A percentile compares a stretch with the other conserved stretches of the same genome.
These are phyloP conservation scores for Epinotia demarniana DNA, from an alignment of 2,888 invertebrate genomes.

Conservation along the genomic window DNA sequence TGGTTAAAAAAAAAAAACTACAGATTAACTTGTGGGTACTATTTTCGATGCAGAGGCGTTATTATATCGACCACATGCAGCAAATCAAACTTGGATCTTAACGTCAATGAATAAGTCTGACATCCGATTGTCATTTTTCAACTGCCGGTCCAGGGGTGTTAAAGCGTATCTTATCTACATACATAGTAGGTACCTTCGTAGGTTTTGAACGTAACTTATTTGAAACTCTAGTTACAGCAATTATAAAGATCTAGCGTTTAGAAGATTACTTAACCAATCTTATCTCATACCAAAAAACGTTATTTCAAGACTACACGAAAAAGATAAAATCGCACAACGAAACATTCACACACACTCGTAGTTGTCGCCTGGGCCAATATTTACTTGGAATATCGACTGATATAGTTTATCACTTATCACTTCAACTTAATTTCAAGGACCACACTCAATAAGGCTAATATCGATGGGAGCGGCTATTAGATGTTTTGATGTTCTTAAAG, in stretches of 20 bases:
- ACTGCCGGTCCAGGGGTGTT: too few species aligned
- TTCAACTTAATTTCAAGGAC: slow-evolving; percentile 66
- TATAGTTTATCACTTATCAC: slow-evolving; percentile 64
- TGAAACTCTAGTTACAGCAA: too few species aligned
- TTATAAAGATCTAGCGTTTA: neutral
- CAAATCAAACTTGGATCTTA: too few species aligned
- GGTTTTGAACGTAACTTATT: too few species aligned
- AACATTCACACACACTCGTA: slow-evolving; percentile 61
- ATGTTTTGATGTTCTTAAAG: slow-evolving; percentile 40
- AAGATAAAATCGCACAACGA: slow-evolving; percentile 58
- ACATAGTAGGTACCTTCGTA: too few species aligned
- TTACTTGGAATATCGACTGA: slow-evolving; percentile 53
- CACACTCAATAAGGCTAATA: slow-evolving; percentile 65
- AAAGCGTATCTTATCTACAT: too few species aligned
- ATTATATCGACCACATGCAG: too few species aligned
- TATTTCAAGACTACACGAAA: slow-evolving; percentile 26
- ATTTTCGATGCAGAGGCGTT: too few species aligned
- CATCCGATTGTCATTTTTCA: too few species aligned
- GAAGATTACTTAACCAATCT: slow-evolving; percentile 15
- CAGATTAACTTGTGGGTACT: too few species aligned
- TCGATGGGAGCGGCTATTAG: slow-evolving; percentile 62
- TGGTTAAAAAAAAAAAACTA: too few species aligned
- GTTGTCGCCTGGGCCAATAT: slow-evolving; percentile 66
- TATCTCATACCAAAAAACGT: slow-evolving; percentile 16
- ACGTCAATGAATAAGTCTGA: too few species aligned